These are phyloP conservation scores for Uria aalge DNA, from an alignment of 2,113 vertebrate species.

Conservation along the genomic window DNA sequence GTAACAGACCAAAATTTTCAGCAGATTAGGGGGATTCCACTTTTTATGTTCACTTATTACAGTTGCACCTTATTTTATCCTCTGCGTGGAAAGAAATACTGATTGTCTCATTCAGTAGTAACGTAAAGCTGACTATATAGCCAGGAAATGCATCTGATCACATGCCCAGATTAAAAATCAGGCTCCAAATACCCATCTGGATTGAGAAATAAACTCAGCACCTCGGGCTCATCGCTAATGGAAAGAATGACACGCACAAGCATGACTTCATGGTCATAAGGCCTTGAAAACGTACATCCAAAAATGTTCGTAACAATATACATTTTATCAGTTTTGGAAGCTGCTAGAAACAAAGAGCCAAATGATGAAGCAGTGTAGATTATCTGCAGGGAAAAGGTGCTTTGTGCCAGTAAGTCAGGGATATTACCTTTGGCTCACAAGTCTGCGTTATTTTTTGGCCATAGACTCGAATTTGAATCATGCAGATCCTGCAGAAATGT, in stretches of 20 bases:
- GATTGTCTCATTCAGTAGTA: background rate
- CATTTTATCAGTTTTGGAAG: constrained; percentile 14
- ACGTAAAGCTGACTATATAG: background rate
- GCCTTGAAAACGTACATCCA: background rate
- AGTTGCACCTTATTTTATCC: background rate
- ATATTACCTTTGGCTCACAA: background rate
- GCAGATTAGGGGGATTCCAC: background rate
- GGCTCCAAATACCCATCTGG: background rate
- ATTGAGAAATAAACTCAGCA: background rate
- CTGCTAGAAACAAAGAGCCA: constrained; percentile 20
- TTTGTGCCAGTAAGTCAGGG: background rate
- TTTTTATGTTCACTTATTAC: background rate
- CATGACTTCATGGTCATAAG: constrained; percentile 16
- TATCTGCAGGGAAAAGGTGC: background rate
- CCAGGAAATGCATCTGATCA: background rate
- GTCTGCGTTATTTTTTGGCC: background rate
- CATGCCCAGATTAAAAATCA: background rate
- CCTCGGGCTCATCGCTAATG: background rate
- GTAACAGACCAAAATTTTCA: background rate
- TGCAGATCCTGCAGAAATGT: background rate
- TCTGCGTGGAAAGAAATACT: background rate
- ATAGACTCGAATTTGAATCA: background rate
- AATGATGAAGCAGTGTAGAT: background rate
- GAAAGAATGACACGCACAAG: constrained; percentile 35
- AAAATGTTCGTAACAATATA: background rate